Evolutionary conservation across 2,113 vertebrate species (phyloP).

Genomic region (Megalops atlanticus): DNA sequence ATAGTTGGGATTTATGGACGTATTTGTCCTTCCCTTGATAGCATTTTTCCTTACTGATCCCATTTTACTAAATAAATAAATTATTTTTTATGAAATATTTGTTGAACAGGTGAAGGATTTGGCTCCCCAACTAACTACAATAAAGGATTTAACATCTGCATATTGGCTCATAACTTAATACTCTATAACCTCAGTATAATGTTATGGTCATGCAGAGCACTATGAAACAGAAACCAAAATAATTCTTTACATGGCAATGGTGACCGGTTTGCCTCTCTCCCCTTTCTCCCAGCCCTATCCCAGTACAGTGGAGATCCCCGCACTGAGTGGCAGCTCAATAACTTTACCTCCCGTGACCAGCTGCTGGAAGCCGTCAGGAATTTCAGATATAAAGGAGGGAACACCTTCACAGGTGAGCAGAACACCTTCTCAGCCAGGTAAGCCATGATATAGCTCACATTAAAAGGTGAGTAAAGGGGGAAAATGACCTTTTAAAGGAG

Average conservation of each 20-base stretch:
- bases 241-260: not conserved
- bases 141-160: not conserved
- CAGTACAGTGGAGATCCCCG: constrained; percentile 92
- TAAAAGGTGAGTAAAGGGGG: not conserved
- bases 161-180: not conserved
- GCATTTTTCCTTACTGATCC: no score
- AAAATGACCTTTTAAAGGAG: not conserved
- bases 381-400: constrained; percentile 87
- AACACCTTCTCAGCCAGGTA: constrained; percentile 2
- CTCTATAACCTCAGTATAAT: no score
- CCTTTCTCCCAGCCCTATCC: constrained; percentile 75
- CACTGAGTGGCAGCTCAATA: constrained; percentile 89
- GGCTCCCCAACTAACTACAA: not conserved
- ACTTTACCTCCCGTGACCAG: constrained; percentile 75
- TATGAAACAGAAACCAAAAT: not conserved
- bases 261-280: not conserved
- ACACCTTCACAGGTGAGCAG: constrained; percentile 86
- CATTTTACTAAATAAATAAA: no score
- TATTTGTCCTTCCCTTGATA: not conserved
- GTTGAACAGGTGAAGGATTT: not conserved
- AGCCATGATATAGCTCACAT: not conserved
- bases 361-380: constrained; percentile 78
- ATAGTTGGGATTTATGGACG: no score
- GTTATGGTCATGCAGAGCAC: no score
- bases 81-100: no score